phyloP scores from a whole-genome alignment of 2,797 vertebrate species.

The Heliangelus exortis region DNA sequence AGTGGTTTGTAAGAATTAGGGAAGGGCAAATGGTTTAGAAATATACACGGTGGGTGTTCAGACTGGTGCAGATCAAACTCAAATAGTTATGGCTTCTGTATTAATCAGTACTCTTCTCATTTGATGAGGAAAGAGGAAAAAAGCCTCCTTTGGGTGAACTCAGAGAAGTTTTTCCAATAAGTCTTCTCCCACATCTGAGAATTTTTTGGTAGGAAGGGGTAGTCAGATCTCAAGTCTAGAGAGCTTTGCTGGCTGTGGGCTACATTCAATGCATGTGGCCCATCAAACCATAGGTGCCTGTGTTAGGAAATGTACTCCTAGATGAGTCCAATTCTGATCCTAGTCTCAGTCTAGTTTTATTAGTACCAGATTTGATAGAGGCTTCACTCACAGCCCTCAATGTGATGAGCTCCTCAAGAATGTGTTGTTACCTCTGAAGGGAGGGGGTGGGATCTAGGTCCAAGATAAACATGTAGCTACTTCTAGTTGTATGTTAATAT shows the following conservation, averaged over 20 bases:
- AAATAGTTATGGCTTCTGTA: conserved; percentile 36
- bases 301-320: conserved; percentile 43
- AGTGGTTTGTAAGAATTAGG: conserved; percentile 70
- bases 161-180: not conserved
- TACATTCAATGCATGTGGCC: conserved; percentile 38
- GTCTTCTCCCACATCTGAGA: not conserved
- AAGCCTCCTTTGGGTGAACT: not conserved
- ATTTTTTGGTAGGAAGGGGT: not conserved
- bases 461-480: not conserved
- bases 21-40: conserved; percentile 65
- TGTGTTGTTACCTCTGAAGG: not conserved
- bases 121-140: not conserved
- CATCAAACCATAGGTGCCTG: conserved; percentile 44
- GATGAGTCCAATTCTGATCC: conserved; percentile 7
- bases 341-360: not conserved
- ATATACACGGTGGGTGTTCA: conserved; percentile 72
- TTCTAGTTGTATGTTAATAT: not conserved
- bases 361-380: not conserved
- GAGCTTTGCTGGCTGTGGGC: not conserved
- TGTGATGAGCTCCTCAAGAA: not conserved
- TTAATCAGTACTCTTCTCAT: not conserved
- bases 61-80: not conserved
- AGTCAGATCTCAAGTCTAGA: not conserved
- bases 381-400: not conserved
- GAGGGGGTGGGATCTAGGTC: accelerated